Conservation (phyloP, 2,797 vertebrate species). For the Danio aesculapii region DNA sequence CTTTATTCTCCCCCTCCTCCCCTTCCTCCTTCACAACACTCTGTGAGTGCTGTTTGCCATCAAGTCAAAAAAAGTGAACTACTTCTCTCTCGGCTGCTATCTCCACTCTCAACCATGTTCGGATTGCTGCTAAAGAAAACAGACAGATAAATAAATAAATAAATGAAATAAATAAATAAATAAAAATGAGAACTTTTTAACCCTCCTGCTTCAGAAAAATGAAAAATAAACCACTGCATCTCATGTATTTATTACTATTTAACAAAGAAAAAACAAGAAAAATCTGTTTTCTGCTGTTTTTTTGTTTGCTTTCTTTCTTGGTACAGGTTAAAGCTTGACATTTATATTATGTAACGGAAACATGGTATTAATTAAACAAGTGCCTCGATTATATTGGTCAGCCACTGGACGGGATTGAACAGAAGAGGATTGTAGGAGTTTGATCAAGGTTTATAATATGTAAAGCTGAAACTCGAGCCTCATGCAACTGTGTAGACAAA, state of each 20-base stretch:
- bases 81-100: conserved; percentile 88
- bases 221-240: conserved; percentile 87
- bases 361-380: conserved; percentile 68
- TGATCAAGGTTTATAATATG: conserved; percentile 61
- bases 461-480: conserved; percentile 59
- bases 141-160: conserved; percentile 86
- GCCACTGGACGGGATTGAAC: conserved; percentile 59
- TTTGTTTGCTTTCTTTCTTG: conserved; percentile 85
- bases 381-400: conserved; percentile 65
- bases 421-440: conserved; percentile 50
- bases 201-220: conserved; percentile 86
- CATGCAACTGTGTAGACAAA: conserved; percentile 58
- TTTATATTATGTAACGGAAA: conserved; percentile 85
- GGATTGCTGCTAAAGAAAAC: conserved; percentile 90
- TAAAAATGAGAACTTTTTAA: conserved; percentile 82
- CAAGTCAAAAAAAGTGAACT: conserved; percentile 77
- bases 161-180: conserved; percentile 78
- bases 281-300: conserved; percentile 85
- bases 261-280: conserved; percentile 79
- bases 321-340: conserved; percentile 82
- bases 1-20: conserved; percentile 63
- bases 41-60: conserved; percentile 79
- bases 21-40: conserved; percentile 70
- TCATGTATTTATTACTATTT: conserved; percentile 92
- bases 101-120: conserved; percentile 81